Percentiles rank a stretch among this genome's conserved stretches.
These are phyloP conservation scores for Chaenocephalus aceratus DNA, from an alignment of 2,113 vertebrate genomes.

Conservation along the genomic window DNA sequence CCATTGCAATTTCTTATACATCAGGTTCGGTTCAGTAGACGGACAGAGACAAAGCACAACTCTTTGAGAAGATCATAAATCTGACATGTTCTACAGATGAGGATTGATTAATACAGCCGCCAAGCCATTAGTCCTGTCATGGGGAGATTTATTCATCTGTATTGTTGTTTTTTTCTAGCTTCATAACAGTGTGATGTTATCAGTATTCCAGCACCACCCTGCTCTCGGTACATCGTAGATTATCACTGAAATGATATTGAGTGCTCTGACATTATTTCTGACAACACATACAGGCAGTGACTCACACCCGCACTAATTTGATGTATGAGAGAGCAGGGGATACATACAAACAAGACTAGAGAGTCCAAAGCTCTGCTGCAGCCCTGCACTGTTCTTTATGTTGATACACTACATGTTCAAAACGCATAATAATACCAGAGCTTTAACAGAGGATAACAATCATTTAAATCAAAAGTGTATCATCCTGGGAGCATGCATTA, in stretches of 20 bases:
- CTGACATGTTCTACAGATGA: constrained; percentile 54
- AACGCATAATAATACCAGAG: neutral
- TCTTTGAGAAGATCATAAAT: constrained; percentile 39
- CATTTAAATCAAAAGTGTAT: neutral
- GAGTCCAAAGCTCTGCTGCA: neutral
- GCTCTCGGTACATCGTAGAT: constrained; percentile 37
- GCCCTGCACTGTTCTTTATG: neutral
- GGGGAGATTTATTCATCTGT: constrained; percentile 46
- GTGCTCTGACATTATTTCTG: constrained; percentile 43
- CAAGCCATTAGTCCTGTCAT: constrained; percentile 58
- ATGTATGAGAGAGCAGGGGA: neutral
- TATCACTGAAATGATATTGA: constrained; percentile 55
- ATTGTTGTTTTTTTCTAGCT: constrained; percentile 37
- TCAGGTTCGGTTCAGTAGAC: constrained; percentile 30
- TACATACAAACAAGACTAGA: neutral
- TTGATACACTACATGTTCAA: neutral
- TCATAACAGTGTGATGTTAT: constrained; percentile 47
- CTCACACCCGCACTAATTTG: constrained; percentile 36
- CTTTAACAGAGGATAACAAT: neutral
- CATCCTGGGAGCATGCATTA: neutral
- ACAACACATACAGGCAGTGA: constrained; percentile 22
- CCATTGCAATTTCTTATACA: constrained; percentile 44
- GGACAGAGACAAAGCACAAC: constrained; percentile 20
- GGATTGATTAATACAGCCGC: constrained; percentile 69
- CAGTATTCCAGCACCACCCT: constrained; percentile 53